Conservation (phyloP, 23 tunicate genomes). For the Halocynthia aurantium region DNA sequence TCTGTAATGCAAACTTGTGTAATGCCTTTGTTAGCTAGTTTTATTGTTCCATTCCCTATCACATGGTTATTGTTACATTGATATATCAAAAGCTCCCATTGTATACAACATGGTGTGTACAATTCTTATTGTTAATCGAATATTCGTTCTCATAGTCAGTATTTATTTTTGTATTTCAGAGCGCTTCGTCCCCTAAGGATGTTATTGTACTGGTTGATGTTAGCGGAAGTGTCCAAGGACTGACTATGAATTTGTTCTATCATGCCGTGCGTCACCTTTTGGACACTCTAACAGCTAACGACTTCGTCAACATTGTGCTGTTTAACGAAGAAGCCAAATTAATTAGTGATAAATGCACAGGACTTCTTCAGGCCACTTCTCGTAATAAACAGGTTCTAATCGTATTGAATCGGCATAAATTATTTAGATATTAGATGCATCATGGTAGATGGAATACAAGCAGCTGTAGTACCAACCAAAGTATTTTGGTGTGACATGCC, state of each 20-base stretch:
- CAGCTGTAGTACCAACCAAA: no score
- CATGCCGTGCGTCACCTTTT: conserved; percentile 40
- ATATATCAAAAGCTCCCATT: no score
- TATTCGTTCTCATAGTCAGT: background rate
- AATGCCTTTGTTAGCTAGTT: no score
- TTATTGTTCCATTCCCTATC: background rate
- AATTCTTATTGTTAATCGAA: background rate
- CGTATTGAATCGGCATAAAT: background rate
- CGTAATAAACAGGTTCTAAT: conserved; percentile 63
- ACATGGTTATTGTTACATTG: background rate
- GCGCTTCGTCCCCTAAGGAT: conserved; percentile 73
- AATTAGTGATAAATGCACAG: conserved; percentile 40
- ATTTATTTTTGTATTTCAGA: conserved; percentile 23
- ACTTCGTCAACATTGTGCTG: conserved; percentile 58
- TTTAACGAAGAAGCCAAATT: conserved; percentile 51
- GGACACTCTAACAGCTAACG: conserved; percentile 58
- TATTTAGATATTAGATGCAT: no score
- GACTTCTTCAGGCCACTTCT: conserved; percentile 48
- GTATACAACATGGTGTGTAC: no score
- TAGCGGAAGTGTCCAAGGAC: conserved; percentile 73
- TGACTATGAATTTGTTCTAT: conserved; percentile 43
- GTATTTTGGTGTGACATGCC: no score
- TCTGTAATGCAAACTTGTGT: background rate
- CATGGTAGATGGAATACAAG: no score
- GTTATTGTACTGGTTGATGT: conserved; percentile 65